phyloP scores from a whole-genome alignment of 2,113 vertebrate genomes.

The Neogobius melanostomus region DNA sequence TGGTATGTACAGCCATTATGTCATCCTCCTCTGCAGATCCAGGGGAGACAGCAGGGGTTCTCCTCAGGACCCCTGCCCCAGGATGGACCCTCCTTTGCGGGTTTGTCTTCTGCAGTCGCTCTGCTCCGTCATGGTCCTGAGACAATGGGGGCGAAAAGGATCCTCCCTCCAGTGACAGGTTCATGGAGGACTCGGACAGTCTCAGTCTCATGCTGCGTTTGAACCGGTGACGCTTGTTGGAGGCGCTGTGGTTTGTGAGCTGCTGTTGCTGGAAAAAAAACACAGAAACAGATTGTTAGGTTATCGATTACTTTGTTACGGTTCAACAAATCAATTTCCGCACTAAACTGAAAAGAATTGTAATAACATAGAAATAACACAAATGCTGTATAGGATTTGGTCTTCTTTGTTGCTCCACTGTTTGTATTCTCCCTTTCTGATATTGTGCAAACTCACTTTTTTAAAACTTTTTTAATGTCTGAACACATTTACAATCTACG shows the following conservation, averaged over 20 bases:
- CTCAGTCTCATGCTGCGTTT: conserved; percentile 86
- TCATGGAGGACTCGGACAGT: conserved; percentile 86
- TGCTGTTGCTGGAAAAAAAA: conserved; percentile 49
- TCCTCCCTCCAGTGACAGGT: conserved; percentile 69
- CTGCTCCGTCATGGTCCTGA: conserved; percentile 20
- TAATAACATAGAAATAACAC: no score
- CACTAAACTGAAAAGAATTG: no score
- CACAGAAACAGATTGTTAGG: no score
- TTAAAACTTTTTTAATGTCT: no score
- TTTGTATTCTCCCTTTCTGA: no score
- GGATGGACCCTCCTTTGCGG: conserved; percentile 64
- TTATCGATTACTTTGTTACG: no score
- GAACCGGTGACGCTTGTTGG: conserved; percentile 83
- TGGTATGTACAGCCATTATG: conserved; percentile 55
- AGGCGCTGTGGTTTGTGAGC: conserved; percentile 76
- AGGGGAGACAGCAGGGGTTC: conserved; percentile 73
- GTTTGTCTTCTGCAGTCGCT: conserved; percentile 46
- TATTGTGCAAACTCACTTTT: no score
- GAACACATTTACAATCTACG: no score
- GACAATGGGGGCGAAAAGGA: conserved; percentile 62
- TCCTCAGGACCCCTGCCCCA: conserved; percentile 67
- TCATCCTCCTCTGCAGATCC: conserved; percentile 79
- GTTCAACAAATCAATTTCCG: no score
- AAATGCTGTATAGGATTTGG: no score
- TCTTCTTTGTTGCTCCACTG: no score